A percentile compares a stretch with the other conserved stretches of the same genome.
phyloP scores from a whole-genome alignment of 2,888 invertebrate species.

The Himalopsyche anomala region DNA sequence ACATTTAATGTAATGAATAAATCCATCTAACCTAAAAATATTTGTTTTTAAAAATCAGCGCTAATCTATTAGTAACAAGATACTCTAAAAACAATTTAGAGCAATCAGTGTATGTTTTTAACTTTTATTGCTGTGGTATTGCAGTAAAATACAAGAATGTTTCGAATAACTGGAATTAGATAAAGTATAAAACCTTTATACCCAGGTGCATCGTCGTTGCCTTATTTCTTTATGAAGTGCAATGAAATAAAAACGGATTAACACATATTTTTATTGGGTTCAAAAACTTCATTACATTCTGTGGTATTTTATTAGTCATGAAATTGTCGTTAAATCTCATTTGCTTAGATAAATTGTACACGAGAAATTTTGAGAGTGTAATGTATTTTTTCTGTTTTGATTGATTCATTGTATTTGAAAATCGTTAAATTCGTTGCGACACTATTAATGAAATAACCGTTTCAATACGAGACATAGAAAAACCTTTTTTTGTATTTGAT shows the following conservation, averaged over 20 bases:
- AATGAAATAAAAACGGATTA: background rate
- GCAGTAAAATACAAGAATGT: no score
- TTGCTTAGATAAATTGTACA: background rate
- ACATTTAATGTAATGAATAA: no score
- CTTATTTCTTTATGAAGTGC: background rate
- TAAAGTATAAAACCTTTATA: background rate
- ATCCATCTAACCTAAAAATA: no score
- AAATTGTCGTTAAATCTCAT: conserved; percentile 27
- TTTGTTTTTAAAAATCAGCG: no score
- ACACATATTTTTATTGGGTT: conserved; percentile 1
- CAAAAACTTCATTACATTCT: conserved; percentile 4
- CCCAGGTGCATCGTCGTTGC: background rate
- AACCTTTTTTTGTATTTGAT: no score
- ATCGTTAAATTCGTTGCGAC: background rate
- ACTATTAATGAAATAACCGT: background rate
- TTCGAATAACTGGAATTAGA: no score
- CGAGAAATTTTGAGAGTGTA: background rate
- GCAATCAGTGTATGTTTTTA: no score
- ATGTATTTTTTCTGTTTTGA: background rate
- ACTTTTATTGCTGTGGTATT: no score
- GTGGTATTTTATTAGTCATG: background rate
- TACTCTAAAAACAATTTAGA: no score
- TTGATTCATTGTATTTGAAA: conserved; percentile 13
- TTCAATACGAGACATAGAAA: background rate
- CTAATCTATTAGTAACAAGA: no score